Conservation (phyloP, 2,888 invertebrate genomes). For the Camptogramma bilineatum region DNA sequence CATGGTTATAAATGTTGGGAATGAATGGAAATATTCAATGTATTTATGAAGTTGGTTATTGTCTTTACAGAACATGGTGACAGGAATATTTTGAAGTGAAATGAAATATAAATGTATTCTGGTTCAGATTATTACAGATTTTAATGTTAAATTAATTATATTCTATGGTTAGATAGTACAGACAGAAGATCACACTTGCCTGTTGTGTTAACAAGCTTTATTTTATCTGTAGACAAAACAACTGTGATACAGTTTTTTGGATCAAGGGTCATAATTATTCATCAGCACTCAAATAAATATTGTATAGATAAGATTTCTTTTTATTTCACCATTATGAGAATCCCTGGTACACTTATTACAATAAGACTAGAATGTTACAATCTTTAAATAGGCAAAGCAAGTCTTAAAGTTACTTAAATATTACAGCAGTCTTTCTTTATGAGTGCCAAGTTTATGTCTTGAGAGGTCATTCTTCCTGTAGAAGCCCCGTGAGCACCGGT, state of each 20-base stretch:
- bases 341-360: constrained; percentile 18
- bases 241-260: constrained; percentile 68
- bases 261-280: constrained; percentile 65
- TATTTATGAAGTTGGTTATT: constrained; percentile 63
- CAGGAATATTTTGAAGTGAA: constrained; percentile 52
- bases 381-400: constrained; percentile 2
- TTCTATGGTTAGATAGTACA: constrained; percentile 27
- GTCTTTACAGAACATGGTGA: constrained; percentile 68
- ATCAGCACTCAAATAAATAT: constrained; percentile 72
- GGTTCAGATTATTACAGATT: constrained; percentile 41
- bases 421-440: constrained; percentile 64
- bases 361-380: constrained; percentile 26
- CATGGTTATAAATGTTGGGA: constrained; percentile 55
- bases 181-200: constrained; percentile 27
- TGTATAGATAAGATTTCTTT: constrained; percentile 53
- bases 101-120: constrained; percentile 51
- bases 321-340: constrained; percentile 33
- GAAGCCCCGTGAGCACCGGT: constrained; percentile 71
- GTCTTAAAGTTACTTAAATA: constrained; percentile 1
- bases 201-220: constrained; percentile 35
- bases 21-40: constrained; percentile 65
- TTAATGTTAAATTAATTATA: constrained; percentile 34
- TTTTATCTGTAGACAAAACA: constrained; percentile 55
- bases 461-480: constrained; percentile 76
- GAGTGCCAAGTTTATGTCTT: constrained; percentile 71